phyloP scores from a whole-genome alignment of 2,888 invertebrate species.

The Drosophila mettleri region DNA sequence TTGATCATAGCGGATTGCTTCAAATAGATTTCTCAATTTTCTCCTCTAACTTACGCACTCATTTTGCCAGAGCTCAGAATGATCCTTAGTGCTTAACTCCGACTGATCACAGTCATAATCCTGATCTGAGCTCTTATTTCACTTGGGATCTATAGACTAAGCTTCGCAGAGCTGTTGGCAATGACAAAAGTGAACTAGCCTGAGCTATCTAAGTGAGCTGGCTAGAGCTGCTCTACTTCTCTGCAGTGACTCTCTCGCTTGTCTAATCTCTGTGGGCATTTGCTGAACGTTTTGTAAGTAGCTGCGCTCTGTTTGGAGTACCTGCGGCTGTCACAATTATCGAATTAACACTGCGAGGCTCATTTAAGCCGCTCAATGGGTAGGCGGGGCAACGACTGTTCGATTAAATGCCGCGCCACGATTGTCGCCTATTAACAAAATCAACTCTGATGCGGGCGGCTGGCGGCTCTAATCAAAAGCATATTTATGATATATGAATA shows the following conservation, averaged over 20 bases:
- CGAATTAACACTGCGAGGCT: slow-evolving; percentile 45
- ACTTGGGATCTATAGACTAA: not conserved
- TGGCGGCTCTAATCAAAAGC: slow-evolving; percentile 68
- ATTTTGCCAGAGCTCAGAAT: not conserved
- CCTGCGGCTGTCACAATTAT: slow-evolving; percentile 52
- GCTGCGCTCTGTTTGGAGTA: slow-evolving; percentile 29
- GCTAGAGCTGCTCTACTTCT: not conserved
- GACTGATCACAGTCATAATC: not conserved
- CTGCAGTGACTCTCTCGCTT: not conserved
- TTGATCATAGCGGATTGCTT: too few species aligned
- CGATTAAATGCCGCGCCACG: slow-evolving; percentile 71
- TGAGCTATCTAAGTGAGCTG: not conserved
- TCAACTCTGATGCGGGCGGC: slow-evolving; percentile 65
- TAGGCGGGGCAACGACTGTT: slow-evolving; percentile 13
- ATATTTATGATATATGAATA: slow-evolving; percentile 67
- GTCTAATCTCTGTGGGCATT: not conserved
- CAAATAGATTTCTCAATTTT: not conserved
- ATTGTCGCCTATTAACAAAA: slow-evolving; percentile 74
- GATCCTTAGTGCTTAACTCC: not conserved
- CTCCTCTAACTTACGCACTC: too few species aligned
- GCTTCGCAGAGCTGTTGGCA: not conserved
- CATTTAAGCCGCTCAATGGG: slow-evolving; percentile 32
- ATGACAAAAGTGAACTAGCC: not conserved
- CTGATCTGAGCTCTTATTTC: not conserved
- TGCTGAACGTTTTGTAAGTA: slow-evolving; percentile 21